Conservation (phyloP, 2,113 vertebrate species). For the Litocranius walleri region DNA sequence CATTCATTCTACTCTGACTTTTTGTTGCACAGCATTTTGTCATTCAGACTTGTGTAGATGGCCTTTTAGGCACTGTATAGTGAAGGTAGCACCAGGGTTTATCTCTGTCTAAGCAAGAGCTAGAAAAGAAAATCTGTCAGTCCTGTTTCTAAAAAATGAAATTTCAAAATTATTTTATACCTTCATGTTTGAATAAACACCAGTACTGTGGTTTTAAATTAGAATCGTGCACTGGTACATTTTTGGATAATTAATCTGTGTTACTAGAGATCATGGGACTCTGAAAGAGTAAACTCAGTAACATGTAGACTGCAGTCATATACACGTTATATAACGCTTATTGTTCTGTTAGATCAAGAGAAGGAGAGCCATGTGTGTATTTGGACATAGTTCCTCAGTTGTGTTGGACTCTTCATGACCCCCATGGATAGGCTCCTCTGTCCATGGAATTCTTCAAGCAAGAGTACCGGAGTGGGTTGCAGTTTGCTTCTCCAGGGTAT, state of each 20-base stretch:
- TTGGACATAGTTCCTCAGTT: not conserved
- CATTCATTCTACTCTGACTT: not conserved
- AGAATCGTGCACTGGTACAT: constrained; percentile 47
- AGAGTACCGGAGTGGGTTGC: not conserved
- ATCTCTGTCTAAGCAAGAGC: not conserved
- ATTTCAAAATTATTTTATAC: not conserved
- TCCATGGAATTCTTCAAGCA: not conserved
- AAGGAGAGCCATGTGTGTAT: not conserved
- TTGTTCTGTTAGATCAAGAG: not conserved
- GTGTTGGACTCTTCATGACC: not conserved
- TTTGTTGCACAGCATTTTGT: not conserved
- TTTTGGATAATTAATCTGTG: constrained; percentile 25
- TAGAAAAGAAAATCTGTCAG: not conserved
- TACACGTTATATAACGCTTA: not conserved
- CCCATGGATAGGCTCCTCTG: not conserved
- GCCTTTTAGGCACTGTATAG: not conserved
- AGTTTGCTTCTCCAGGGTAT: not conserved
- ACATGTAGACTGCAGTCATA: not conserved
- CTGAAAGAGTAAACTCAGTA: constrained; percentile 14
- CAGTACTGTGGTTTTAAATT: constrained; percentile 24
- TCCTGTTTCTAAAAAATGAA: not conserved
- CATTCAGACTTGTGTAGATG: not conserved
- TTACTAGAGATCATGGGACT: not conserved
- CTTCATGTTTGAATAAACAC: constrained; percentile 20
- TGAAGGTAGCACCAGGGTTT: not conserved